phyloP scores from a whole-genome alignment of 2,797 vertebrate genomes.

The Valencia hispanica region DNA sequence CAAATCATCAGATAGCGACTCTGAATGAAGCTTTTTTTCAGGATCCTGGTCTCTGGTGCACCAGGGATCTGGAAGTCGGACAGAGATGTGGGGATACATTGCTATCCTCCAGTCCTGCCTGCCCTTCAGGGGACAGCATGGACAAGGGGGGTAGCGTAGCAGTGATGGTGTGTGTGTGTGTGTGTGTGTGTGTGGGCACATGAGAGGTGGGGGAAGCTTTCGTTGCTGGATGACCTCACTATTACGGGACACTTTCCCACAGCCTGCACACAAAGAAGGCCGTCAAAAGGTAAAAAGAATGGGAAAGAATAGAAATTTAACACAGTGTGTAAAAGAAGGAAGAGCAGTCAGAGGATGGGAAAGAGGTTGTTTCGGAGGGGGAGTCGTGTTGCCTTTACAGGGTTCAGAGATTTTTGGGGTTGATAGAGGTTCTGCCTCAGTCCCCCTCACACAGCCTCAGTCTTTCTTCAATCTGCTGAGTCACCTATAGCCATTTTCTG shows the following conservation, averaged over 20 bases:
- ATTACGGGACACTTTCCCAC: conserved; percentile 85
- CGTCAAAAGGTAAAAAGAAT: conserved; percentile 83
- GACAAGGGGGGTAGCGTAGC: conserved; percentile 22
- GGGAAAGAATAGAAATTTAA: conserved; percentile 82
- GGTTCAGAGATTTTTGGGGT: conserved; percentile 26
- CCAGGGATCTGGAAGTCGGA: conserved; percentile 56
- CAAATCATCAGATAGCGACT: conserved; percentile 52
- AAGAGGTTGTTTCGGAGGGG: conserved; percentile 42
- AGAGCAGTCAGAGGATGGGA: conserved; percentile 34
- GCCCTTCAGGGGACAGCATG: conserved; percentile 49
- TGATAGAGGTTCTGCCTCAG: conserved; percentile 30
- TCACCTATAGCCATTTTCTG: conserved; percentile 72
- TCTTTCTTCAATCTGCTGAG: conserved; percentile 48
- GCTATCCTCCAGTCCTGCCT: conserved; percentile 41
- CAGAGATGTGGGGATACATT: conserved; percentile 50
- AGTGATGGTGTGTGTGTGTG: conserved; percentile 33
- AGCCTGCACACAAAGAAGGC: conserved; percentile 84
- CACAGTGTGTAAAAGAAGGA: conserved; percentile 75
- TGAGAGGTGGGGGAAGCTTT: conserved; percentile 40
- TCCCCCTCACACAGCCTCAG: conserved; percentile 16
- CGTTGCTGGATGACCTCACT: conserved; percentile 82
- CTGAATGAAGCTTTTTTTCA: conserved; percentile 60
- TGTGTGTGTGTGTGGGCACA: conserved; percentile 25
- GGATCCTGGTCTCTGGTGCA: conserved; percentile 47
- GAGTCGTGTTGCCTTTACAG: conserved; percentile 54